A percentile compares a stretch with the other conserved stretches of the same genome.
phyloP scores from a whole-genome alignment of 2,797 vertebrate genomes.

The Pangasius krempfi region DNA sequence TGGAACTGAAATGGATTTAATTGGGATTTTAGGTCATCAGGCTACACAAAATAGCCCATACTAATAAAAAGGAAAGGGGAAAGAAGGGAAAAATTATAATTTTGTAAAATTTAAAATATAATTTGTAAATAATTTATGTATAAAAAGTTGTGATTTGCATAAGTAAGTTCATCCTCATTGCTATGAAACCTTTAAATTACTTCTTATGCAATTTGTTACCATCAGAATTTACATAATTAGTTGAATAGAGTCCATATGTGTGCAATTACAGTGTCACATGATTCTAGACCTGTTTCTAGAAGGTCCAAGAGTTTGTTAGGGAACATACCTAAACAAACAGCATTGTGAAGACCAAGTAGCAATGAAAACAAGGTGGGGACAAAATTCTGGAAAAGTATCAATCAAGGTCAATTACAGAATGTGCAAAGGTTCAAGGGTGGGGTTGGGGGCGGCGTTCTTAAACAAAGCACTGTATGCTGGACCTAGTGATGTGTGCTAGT shows the following conservation, averaged over 20 bases:
- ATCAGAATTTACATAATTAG: conserved; percentile 5
- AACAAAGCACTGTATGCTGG: too few species aligned
- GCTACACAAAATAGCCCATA: neutral
- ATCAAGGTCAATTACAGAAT: neutral
- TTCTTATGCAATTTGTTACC: neutral
- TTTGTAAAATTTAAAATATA: neutral
- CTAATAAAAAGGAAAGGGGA: neutral
- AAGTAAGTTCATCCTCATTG: neutral
- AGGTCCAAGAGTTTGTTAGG: neutral
- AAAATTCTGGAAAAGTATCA: neutral
- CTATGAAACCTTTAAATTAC: neutral
- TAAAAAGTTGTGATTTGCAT: neutral
- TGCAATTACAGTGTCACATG: neutral
- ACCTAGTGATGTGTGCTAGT: too few species aligned
- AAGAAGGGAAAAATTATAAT: neutral
- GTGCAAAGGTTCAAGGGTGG: too few species aligned
- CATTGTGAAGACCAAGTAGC: neutral
- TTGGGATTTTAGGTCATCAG: neutral
- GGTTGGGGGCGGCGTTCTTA: too few species aligned
- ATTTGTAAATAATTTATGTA: neutral
- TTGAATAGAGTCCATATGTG: neutral
- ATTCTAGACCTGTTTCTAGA: neutral
- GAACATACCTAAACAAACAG: neutral
- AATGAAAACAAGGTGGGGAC: neutral
- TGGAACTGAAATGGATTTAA: neutral